These are phyloP conservation scores for Microcebus murinus DNA, from an alignment of 2,113 vertebrate genomes.

Conservation along the genomic window DNA sequence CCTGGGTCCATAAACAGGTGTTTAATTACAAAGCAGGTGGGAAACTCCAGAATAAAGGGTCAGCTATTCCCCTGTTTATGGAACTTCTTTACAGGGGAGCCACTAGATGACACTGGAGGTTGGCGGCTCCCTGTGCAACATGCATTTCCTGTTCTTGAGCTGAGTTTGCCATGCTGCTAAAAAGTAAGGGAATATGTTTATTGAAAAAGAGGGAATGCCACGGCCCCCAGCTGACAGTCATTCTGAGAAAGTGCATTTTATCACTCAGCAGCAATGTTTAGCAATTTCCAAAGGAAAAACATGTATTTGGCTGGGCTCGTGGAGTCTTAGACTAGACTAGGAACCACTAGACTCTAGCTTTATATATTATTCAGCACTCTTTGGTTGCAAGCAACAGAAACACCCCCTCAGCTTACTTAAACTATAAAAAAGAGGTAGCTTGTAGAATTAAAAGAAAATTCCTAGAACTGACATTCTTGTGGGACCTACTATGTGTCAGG, in stretches of 20 bases:
- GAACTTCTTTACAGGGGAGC: background rate
- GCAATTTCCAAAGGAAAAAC: background rate
- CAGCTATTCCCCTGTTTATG: background rate
- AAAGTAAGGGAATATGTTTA: background rate
- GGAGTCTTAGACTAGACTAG: background rate
- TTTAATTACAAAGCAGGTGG: slow-evolving; percentile 46
- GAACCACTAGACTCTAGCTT: no score
- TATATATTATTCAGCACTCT: no score
- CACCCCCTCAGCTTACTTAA: no score
- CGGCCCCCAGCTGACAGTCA: background rate
- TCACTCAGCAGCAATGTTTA: background rate
- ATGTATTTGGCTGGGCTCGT: background rate
- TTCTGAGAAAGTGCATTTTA: background rate
- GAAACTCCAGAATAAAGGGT: background rate
- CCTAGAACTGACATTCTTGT: background rate
- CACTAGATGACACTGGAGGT: background rate
- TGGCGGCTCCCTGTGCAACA: background rate
- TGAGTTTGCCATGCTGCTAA: background rate
- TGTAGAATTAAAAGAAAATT: background rate
- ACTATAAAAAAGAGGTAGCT: no score
- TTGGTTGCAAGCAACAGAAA: no score
- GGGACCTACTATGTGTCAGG: background rate
- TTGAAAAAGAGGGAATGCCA: background rate
- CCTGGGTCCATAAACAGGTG: background rate
- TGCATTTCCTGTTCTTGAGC: background rate